These are phyloP conservation scores for Coregonus ussuriensis DNA, from an alignment of 2,797 vertebrate genomes.

Conservation along the genomic window DNA sequence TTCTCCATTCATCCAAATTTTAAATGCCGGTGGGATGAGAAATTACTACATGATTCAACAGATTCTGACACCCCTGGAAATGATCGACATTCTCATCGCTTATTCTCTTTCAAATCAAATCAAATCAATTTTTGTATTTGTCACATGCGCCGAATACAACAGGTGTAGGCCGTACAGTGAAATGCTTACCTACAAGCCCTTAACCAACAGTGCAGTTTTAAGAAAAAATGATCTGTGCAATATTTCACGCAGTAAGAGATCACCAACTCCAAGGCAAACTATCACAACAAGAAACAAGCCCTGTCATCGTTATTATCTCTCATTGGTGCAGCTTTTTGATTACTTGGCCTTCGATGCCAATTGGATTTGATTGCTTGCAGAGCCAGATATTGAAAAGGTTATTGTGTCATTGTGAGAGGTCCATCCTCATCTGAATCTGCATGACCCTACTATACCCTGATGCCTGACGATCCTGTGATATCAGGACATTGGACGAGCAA, in stretches of 20 bases:
- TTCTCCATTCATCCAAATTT: background rate
- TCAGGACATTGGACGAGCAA: too few species aligned
- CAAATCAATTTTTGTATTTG: too few species aligned
- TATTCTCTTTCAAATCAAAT: background rate
- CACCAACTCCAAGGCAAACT: background rate
- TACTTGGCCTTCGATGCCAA: background rate
- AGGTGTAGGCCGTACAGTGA: too few species aligned
- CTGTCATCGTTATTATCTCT: background rate
- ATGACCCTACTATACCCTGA: background rate
- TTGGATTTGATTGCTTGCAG: background rate
- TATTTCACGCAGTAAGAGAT: background rate
- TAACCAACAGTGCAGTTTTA: too few species aligned
- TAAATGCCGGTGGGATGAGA: background rate
- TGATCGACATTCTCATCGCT: background rate
- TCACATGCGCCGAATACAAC: too few species aligned
- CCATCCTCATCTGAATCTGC: background rate
- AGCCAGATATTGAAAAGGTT: background rate
- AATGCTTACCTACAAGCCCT: too few species aligned
- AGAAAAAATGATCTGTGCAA: background rate
- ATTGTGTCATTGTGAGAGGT: background rate
- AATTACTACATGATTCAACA: background rate
- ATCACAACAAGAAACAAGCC: background rate
- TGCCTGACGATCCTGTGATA: too few species aligned
- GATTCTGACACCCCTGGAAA: background rate
- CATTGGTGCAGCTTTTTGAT: background rate